Conservation (phyloP, 2,113 vertebrate genomes). For the Sphyrna mokarran region DNA sequence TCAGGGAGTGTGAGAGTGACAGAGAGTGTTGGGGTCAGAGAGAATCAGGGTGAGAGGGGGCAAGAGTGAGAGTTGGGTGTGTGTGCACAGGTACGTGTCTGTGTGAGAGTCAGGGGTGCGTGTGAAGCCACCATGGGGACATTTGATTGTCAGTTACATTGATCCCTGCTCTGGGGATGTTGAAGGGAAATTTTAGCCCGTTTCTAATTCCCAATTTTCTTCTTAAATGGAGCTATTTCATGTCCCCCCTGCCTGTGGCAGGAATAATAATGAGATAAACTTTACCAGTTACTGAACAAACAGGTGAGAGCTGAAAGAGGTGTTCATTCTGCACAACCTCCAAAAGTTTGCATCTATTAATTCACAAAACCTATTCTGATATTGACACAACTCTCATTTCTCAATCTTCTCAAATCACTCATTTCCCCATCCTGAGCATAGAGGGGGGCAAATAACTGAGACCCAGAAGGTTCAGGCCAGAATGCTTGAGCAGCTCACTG, state of each 20-base stretch:
- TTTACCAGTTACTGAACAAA: neutral
- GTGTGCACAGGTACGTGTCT: rapidly evolving
- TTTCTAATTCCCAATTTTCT: neutral
- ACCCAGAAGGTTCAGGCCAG: too few relatives aligned
- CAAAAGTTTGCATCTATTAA: neutral
- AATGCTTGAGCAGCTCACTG: neutral
- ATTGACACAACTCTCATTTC: neutral
- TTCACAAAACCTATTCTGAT: neutral
- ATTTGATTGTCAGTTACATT: neutral
- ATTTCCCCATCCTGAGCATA: too few relatives aligned
- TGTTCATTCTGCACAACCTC: neutral
- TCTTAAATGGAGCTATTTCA: neutral
- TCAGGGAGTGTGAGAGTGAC: too few relatives aligned
- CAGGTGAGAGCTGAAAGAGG: neutral
- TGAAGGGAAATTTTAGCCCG: neutral
- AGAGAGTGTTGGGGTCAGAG: too few relatives aligned
- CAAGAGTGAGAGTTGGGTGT: too few relatives aligned
- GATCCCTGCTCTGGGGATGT: neutral
- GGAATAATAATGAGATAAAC: neutral
- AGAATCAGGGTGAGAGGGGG: too few relatives aligned
- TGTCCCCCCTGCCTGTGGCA: too few relatives aligned
- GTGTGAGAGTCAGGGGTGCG: too few relatives aligned
- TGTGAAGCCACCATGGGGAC: neutral
- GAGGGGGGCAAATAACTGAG: too few relatives aligned
- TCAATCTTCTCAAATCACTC: neutral